phyloP scores from a whole-genome alignment of 2,113 vertebrate genomes.

The Anser brachyrhynchus region DNA sequence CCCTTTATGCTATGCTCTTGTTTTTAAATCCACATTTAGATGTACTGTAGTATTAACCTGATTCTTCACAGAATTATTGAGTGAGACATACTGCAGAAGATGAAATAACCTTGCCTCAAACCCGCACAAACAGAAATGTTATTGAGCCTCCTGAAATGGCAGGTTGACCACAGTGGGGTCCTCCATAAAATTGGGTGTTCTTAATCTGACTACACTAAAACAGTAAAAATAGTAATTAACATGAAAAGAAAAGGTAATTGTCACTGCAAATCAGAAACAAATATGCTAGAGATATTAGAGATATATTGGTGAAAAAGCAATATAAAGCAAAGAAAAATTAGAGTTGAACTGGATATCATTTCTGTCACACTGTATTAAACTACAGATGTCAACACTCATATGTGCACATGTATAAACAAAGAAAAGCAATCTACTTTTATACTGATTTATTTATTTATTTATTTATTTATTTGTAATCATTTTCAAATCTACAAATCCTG shows the following conservation, averaged over 20 bases:
- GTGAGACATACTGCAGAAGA: neutral
- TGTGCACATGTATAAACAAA: neutral
- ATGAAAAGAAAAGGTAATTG: neutral
- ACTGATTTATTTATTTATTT: neutral
- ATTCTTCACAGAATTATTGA: neutral
- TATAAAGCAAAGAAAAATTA: neutral
- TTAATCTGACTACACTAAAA: neutral
- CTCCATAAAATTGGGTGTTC: neutral
- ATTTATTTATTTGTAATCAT: neutral
- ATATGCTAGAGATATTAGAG: neutral
- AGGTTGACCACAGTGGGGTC: neutral
- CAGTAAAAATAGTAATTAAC: neutral
- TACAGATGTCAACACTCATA: neutral
- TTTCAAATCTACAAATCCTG: neutral
- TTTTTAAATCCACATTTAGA: neutral
- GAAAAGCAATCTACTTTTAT: neutral
- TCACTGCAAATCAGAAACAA: neutral
- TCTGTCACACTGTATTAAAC: neutral
- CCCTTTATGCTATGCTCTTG: neutral
- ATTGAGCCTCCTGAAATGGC: rapidly evolving
- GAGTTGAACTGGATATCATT: neutral
- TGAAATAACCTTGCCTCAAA: neutral
- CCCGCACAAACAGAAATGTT: neutral
- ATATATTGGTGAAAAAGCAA: neutral
- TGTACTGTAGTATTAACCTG: neutral